Conservation (phyloP, 2,888 invertebrate species). For the Stramonita haemastoma region DNA sequence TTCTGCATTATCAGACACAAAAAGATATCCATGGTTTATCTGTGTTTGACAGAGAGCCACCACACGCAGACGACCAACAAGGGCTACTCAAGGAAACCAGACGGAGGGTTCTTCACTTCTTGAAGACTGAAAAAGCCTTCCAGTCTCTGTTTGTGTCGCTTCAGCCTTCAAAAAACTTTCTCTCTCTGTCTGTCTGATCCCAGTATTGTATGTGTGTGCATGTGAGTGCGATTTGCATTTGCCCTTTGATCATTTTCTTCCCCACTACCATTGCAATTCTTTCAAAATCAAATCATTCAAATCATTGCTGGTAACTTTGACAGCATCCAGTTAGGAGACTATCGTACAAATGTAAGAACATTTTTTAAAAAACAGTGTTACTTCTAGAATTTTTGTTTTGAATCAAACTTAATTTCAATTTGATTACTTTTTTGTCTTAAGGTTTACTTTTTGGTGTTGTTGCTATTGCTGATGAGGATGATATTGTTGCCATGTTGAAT, state of each 20-base stretch:
- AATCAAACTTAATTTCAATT: too few relatives aligned
- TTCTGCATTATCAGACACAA: too few relatives aligned
- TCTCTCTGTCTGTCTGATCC: background rate
- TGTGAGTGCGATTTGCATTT: background rate
- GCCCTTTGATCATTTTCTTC: background rate
- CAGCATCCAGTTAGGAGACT: too few relatives aligned
- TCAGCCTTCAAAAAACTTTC: background rate
- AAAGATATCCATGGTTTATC: too few relatives aligned
- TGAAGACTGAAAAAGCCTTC: background rate
- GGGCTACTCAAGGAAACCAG: conserved; percentile 77
- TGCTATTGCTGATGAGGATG: too few relatives aligned
- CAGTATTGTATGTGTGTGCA: background rate
- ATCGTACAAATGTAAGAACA: too few relatives aligned
- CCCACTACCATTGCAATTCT: background rate
- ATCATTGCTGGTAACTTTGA: background rate
- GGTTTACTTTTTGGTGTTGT: too few relatives aligned
- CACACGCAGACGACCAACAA: conserved; percentile 78
- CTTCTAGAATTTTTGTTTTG: too few relatives aligned
- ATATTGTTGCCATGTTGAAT: too few relatives aligned
- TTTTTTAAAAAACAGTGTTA: too few relatives aligned
- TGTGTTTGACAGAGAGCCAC: conserved; percentile 70
- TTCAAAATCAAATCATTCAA: background rate
- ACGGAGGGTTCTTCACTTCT: conserved; percentile 75
- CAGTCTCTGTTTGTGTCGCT: background rate
- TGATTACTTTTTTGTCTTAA: too few relatives aligned